Base-by-base conservation (phyloP, 2,888 invertebrate genomes). In the Graphium colonna region DNA sequence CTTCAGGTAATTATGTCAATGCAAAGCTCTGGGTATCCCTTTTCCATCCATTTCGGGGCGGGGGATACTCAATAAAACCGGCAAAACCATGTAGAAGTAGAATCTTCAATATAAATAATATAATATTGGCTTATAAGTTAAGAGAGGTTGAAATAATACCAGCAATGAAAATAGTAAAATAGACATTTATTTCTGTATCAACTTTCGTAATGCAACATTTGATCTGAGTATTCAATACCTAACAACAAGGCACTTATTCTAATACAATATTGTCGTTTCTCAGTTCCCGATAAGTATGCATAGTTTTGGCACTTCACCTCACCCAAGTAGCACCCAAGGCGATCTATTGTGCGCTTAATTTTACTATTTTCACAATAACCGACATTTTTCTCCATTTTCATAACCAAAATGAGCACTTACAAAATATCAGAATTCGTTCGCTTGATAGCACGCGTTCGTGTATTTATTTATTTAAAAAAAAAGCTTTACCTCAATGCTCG, bases 161-260 rank as follows among this genome's bases (percentile, higher is more conserved):
- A 87, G 62, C 73, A 83, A 80, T 88, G 89, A 88, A 89, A 89
- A 89, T 89, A 89, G 87, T 87, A 88, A 89, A 88, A 88, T 88
- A 89, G 79, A 87, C 79, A 85, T 88, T 82, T 87, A 88, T 86
- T 86, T 79, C 76, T 72, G 79, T 73, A 49, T 81, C 73, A 84
- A 84, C 82, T 77, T 77, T 74, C 77, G 75, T 79, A 84, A 78
- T 81, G 82, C 77, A 82, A 81, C 77, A 75, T 75, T 75, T 79
- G 63, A 66, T 71, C 70, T 82, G 85, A 87, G 85, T 87, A 87
- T 85, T 79, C 69, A 76, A 65, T 55, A 57, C 52, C 75, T 81
- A 74, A 84, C 75, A 79, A 83, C 81, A 82, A 84, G 81, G 79
- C 80, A 78, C 81, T 74, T 75, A 69, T 69, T 58, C 63, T 55